Base-by-base conservation (phyloP, 2,888 invertebrate species). In the Stegophylla sp. region DNA sequence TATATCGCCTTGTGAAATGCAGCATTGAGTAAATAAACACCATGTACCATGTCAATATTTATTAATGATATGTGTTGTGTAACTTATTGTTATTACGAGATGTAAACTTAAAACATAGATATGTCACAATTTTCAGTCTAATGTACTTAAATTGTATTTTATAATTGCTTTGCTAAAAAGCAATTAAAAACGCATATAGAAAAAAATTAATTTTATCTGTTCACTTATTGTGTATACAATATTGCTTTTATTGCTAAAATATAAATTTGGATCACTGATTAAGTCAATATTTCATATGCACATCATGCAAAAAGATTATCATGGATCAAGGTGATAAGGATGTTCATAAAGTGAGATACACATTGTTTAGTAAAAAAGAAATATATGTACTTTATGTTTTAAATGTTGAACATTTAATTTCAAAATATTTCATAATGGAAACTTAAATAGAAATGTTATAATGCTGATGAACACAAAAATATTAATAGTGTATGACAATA, bases 381-480 rank as follows among this genome's bases (percentile, higher is more conserved):
- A 67, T 61, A 3, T 34, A 67, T 69, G 34, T 69, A 79, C 48
- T 77, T 63, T 23, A 71, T 79, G 48, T 69, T 69, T 61, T 61
- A 71, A 71, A 69, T 28, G n/a, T 67, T 45, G n/a, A 53, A 76
- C 28, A 69, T 48, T 63, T 34, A 75, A n/a, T 64, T 41, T 64
- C 26, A 41, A 64, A 53, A 26, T n/a, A 53, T 12, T 7, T 56
- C 17, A 63, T 17, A 20, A 17, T 74, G 74, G 26, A 73, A 43
- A 59, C 26, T 3, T 45, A 63, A 74, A 48, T n/a, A 34, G n/a
- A 71, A 20, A 48, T 48, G 13, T 4, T 43, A 45, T 45, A 56
- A 43, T 15, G 56, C 28, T 45, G 45, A 61, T 48, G 10, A 12
- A 34, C 20, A 63, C 17, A 51, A 51, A 23, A 41, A 41, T 26